phyloP scores from a whole-genome alignment of 2,888 invertebrate species.

The Melieria picta region DNA sequence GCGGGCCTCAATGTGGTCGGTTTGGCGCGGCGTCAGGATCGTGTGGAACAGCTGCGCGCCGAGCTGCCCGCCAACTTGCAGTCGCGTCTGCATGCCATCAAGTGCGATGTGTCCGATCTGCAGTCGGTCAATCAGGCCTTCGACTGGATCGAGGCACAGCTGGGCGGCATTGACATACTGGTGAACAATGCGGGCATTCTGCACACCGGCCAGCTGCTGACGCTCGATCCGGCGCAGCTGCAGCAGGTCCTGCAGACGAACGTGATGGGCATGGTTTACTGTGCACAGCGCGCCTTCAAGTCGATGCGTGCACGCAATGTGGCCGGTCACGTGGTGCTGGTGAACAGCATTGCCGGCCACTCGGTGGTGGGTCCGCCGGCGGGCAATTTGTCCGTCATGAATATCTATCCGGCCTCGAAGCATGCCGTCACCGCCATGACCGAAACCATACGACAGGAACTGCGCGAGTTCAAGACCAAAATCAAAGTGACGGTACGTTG shows the following conservation, averaged over 20 bases:
- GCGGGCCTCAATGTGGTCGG: conserved; percentile 70
- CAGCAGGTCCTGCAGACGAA: conserved; percentile 66
- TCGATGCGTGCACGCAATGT: conserved; percentile 66
- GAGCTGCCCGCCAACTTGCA: conserved; percentile 45
- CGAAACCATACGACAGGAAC: conserved; percentile 61
- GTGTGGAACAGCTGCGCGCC: conserved; percentile 59
- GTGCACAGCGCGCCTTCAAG: conserved; percentile 67
- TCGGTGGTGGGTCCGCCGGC: background rate
- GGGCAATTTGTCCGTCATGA: conserved; percentile 38
- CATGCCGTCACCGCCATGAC: conserved; percentile 60
- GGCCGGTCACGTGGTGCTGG: conserved; percentile 68
- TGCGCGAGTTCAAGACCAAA: conserved; percentile 43
- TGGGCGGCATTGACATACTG: conserved; percentile 70
- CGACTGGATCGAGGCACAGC: conserved; percentile 65
- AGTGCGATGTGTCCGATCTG: conserved; percentile 69
- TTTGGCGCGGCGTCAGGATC: conserved; percentile 67
- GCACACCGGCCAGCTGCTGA: conserved; percentile 39
- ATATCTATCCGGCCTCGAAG: conserved; percentile 60
- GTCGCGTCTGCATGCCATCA: conserved; percentile 55
- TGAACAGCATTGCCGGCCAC: conserved; percentile 65
- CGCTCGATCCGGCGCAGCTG: conserved; percentile 44
- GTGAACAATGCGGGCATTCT: conserved; percentile 69
- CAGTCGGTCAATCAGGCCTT: conserved; percentile 69
- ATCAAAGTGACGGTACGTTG: conserved; percentile 42
- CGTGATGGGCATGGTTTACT: conserved; percentile 65